These are phyloP conservation scores for Argentina silus DNA, from an alignment of 2,797 vertebrate species.

Conservation along the genomic window DNA sequence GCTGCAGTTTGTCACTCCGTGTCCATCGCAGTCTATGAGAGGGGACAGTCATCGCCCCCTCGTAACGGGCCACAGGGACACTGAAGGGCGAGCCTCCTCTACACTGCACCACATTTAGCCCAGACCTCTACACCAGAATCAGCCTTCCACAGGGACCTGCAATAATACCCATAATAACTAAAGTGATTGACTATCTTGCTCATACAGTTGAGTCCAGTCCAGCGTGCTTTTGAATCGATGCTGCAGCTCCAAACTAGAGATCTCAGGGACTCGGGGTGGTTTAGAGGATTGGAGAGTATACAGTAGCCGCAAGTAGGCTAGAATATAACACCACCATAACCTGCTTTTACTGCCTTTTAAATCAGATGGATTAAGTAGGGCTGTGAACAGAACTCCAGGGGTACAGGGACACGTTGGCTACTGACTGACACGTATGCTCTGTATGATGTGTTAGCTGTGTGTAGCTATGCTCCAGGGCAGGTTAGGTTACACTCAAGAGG, in stretches of 20 bases:
- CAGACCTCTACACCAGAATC: not conserved
- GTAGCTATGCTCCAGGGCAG: not conserved
- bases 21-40: conserved; percentile 27
- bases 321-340: conserved; percentile 2
- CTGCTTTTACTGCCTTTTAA: conserved; percentile 1
- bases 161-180: conserved; percentile 1
- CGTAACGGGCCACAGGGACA: not conserved
- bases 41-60: not conserved
- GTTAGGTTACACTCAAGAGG: conserved; percentile 38
- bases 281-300: not conserved
- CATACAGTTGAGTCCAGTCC: not conserved
- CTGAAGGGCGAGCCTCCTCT: not conserved
- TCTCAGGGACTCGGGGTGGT: not conserved
- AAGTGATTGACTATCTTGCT: conserved; percentile 4
- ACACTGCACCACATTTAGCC: not conserved
- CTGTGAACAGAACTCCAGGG: not conserved
- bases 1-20: conserved; percentile 32
- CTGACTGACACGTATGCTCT: conserved; percentile 2
- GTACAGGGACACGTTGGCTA: not conserved
- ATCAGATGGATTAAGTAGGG: conserved; percentile 7
- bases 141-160: not conserved
- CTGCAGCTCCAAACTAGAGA: not conserved
- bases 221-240: not conserved
- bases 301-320: not conserved
- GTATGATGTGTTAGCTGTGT: not conserved